Evolutionary conservation across 2,797 vertebrate genomes (phyloP).

Genomic region (Falco naumanni): DNA sequence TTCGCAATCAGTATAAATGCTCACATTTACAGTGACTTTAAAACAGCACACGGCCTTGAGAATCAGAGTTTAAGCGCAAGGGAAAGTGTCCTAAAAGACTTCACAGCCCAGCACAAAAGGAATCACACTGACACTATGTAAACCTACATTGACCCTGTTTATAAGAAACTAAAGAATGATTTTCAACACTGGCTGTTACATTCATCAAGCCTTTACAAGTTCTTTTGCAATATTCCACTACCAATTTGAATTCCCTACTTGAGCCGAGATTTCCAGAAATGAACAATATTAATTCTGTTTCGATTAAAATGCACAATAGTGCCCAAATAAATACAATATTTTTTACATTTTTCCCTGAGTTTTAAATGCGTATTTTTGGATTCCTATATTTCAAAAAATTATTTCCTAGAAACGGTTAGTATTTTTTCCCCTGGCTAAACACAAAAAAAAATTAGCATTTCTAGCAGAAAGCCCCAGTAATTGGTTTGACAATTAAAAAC

Average conservation of each 20-base stretch:
- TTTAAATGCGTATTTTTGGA: conserved; percentile 15
- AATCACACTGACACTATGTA: not conserved
- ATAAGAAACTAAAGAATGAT: not conserved
- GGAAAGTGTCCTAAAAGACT: not conserved
- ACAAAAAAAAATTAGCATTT: conserved; percentile 32
- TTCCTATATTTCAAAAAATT: not conserved
- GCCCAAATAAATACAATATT: not conserved
- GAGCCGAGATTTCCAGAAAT: conserved; percentile 34
- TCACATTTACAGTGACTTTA: not conserved
- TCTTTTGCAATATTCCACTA: not conserved
- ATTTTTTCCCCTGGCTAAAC: conserved; percentile 32
- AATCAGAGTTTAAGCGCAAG: not conserved
- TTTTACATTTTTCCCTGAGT: not conserved
- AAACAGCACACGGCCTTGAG: not conserved
- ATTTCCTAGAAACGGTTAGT: not conserved
- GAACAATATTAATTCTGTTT: conserved; percentile 19
- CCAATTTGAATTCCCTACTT: not conserved
- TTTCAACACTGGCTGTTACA: not conserved
- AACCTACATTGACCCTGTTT: not conserved
- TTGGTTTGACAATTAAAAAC: conserved; percentile 80
- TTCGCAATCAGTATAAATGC: not conserved
- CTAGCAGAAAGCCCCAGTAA: conserved; percentile 56
- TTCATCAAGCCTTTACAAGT: conserved; percentile 15
- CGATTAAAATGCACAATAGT: not conserved
- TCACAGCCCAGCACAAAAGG: not conserved